Percentiles rank a stretch among this genome's conserved stretches.
Evolutionary conservation across 2,888 invertebrate genomes (phyloP).

Genomic region (Melikaiella ostensackeni): DNA sequence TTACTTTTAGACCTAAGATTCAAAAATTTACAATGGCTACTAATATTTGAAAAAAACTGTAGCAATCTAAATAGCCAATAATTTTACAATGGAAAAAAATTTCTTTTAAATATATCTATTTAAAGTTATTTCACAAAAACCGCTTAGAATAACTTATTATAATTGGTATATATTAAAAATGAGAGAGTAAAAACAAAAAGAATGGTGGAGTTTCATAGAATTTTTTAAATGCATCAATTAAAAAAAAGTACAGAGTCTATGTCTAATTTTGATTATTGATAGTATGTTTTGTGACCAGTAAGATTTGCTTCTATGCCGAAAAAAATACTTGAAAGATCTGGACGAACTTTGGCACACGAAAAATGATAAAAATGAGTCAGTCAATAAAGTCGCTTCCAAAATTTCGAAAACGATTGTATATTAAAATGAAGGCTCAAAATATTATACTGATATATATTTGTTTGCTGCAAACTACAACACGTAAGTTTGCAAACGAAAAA

Average conservation of each 20-base stretch:
- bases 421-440: too few species aligned
- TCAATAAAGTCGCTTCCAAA: too few species aligned
- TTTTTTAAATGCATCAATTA: not conserved
- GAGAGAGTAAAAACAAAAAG: not conserved
- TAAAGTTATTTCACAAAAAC: not conserved
- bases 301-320: not conserved
- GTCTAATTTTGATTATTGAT: not conserved
- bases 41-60: not conserved
- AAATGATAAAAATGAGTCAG: not conserved
- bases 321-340: not conserved
- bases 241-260: not conserved
- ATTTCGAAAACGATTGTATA: too few species aligned
- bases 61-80: not conserved
- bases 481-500: too few species aligned
- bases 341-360: slow-evolving; percentile 28
- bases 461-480: too few species aligned
- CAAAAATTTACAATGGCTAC: not conserved
- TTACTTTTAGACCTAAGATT: not conserved
- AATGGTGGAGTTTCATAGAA: not conserved
- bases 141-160: not conserved
- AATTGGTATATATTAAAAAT: not conserved
- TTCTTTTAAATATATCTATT: not conserved
- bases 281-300: not conserved
- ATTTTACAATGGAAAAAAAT: not conserved
- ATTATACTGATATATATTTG: too few species aligned